Evolutionary conservation across 2,797 vertebrate genomes (phyloP).

Genomic region (Rhinichthys osculus): DNA sequence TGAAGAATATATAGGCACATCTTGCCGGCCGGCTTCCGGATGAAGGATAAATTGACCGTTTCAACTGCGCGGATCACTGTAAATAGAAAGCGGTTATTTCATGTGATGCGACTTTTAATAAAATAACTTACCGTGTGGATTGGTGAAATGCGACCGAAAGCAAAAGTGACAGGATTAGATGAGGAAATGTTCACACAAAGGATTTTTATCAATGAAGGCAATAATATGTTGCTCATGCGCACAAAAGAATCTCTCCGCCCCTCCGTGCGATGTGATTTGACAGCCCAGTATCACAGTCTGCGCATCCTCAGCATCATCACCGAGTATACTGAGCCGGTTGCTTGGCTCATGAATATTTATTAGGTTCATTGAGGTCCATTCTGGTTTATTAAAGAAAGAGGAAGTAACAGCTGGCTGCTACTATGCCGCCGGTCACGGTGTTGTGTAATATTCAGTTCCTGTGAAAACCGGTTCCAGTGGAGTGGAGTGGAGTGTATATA

Average conservation of each 20-base stretch:
- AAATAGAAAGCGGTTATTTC: background rate
- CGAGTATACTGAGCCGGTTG: background rate
- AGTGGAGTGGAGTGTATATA: too few species aligned
- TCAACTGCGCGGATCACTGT: background rate
- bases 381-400: background rate
- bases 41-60: background rate
- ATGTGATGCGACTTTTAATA: background rate
- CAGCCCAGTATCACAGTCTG: conserved; percentile 11
- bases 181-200: conserved; percentile 15
- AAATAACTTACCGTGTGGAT: conserved; percentile 19
- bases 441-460: too few species aligned
- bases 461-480: too few species aligned
- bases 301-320: conserved; percentile 51
- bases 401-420: background rate
- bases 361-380: background rate
- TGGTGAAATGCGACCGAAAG: conserved; percentile 3
- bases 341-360: conserved; percentile 7
- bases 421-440: too few species aligned
- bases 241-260: conserved; percentile 35
- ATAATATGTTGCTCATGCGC: conserved; percentile 51
- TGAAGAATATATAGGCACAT: background rate
- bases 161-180: background rate
- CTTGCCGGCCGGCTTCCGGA: conserved; percentile 8
- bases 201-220: conserved; percentile 21
- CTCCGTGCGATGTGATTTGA: conserved; percentile 24